Percentiles rank a stretch among this genome's conserved stretches.
These are phyloP conservation scores for Monopterus albus DNA, from an alignment of 2,113 vertebrate species.

Conservation along the genomic window DNA sequence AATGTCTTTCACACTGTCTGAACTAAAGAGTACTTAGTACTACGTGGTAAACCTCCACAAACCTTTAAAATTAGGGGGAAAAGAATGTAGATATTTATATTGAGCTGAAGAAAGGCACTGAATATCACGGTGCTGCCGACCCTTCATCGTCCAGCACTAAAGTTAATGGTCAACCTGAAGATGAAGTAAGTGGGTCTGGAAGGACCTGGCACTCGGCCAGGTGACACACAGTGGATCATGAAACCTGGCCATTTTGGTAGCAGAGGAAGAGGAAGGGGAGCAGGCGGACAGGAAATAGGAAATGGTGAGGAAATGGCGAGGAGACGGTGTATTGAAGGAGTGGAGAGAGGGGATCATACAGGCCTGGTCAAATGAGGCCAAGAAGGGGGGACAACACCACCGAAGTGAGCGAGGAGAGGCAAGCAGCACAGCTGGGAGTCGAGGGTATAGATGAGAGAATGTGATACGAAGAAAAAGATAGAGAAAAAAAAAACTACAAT, in stretches of 20 bases:
- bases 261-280: constrained; percentile 76
- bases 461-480: constrained; percentile 25
- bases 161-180: not conserved
- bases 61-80: too few relatives aligned
- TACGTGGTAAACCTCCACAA: too few relatives aligned
- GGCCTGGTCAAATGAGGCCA: constrained; percentile 10
- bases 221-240: constrained; percentile 39
- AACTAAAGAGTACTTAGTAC: too few relatives aligned
- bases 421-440: constrained; percentile 19
- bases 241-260: constrained; percentile 50
- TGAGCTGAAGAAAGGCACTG: too few relatives aligned
- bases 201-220: constrained; percentile 60
- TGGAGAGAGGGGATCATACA: constrained; percentile 26
- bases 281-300: constrained; percentile 75
- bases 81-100: not conserved
- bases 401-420: constrained; percentile 21
- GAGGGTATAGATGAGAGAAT: constrained; percentile 28
- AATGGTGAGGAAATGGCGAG: constrained; percentile 67
- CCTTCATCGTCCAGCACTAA: too few relatives aligned
- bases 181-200: not conserved
- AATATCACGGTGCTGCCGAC: too few relatives aligned
- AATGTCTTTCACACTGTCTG: not conserved
- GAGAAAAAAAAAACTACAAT: constrained; percentile 4
- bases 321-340: constrained; percentile 74
- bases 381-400: constrained; percentile 13